Percentiles rank a stretch among this genome's conserved stretches.
These are phyloP conservation scores for Melipona quadrifasciata DNA, from an alignment of 1,140 invertebrate species.

Conservation along the genomic window DNA sequence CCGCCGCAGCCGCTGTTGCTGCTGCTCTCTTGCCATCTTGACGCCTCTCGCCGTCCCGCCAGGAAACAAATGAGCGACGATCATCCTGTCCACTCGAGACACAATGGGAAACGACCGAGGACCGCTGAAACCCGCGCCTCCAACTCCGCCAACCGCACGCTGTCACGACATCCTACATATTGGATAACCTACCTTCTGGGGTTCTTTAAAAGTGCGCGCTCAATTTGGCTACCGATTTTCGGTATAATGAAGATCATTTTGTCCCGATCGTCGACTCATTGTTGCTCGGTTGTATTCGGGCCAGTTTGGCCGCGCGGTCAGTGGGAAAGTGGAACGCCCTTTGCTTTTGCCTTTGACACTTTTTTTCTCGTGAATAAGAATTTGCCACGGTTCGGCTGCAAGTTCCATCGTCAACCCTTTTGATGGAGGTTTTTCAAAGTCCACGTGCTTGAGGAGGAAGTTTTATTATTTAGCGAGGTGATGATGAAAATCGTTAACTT, in stretches of 20 bases:
- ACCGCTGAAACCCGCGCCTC: constrained; percentile 45
- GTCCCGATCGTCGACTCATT: constrained; percentile 33
- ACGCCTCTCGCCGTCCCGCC: constrained; percentile 68
- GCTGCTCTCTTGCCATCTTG: constrained; percentile 38
- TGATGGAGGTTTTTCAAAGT: not conserved
- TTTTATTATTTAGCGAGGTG: not conserved
- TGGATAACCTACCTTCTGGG: constrained; percentile 51
- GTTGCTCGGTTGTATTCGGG: not conserved
- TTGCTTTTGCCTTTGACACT: not conserved
- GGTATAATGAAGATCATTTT: constrained; percentile 55
- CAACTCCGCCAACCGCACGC: not conserved
- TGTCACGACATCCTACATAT: constrained; percentile 54
- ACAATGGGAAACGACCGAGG: constrained; percentile 71
- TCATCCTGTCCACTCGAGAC: constrained; percentile 75
- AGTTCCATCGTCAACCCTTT: not conserved
- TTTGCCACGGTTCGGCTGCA: not conserved
- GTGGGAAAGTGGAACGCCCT: not conserved
- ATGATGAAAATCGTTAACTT: too few species aligned
- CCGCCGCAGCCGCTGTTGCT: constrained; percentile 1
- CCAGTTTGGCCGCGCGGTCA: not conserved
- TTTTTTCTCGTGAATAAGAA: not conserved
- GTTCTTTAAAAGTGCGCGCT: constrained; percentile 42
- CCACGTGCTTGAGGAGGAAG: not conserved
- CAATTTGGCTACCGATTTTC: constrained; percentile 65
- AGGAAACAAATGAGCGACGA: constrained; percentile 79